Conservation (phyloP, 2,113 vertebrate species). For the Ascaphus truei region DNA sequence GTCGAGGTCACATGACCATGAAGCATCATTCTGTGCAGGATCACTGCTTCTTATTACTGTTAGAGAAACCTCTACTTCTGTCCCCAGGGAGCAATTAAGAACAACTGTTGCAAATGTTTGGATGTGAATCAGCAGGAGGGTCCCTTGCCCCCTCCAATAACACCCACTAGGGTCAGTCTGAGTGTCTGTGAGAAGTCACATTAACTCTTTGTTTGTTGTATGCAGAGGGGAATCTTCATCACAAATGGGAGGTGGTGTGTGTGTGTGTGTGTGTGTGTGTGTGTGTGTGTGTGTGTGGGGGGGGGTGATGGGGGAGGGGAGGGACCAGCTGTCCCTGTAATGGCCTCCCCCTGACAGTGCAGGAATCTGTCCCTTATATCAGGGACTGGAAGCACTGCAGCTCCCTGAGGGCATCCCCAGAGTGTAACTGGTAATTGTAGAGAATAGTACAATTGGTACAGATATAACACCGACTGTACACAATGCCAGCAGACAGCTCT, state of each 20-base stretch:
- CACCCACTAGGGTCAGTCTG: neutral
- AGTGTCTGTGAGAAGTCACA: conserved; percentile 7
- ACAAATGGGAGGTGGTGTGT: neutral
- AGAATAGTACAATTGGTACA: no score
- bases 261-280: neutral
- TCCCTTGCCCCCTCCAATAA: neutral
- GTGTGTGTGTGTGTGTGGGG: neutral
- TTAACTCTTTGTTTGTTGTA: conserved; percentile 16
- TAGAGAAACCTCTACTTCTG: no score
- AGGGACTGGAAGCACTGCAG: no score
- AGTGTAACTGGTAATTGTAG: no score
- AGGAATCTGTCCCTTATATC: neutral
- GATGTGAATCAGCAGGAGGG: no score
- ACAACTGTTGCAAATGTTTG: neutral
- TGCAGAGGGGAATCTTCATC: neutral
- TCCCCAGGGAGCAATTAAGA: neutral
- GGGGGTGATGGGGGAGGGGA: conserved; percentile 1
- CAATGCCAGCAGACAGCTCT: no score
- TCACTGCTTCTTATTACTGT: no score
- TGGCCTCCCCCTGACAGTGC: no score
- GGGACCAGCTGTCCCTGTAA: conserved; percentile 4
- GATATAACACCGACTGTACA: no score
- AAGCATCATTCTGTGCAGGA: no score
- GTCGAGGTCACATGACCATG: no score
- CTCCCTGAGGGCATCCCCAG: neutral